phyloP scores from a whole-genome alignment of 2,888 invertebrate species.

The Hydriomena furcata region DNA sequence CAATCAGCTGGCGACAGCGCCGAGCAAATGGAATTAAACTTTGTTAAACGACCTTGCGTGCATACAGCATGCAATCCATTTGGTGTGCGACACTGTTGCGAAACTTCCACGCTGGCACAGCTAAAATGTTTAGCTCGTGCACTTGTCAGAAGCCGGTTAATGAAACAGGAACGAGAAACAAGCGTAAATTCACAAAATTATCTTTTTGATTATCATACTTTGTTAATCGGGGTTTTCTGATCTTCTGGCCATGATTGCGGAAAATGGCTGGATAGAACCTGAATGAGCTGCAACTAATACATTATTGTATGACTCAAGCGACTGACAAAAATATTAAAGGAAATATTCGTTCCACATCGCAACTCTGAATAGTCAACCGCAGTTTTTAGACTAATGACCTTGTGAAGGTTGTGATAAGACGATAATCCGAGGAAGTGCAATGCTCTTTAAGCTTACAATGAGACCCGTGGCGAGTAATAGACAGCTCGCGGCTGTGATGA shows the following conservation, averaged over 20 bases:
- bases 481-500: not conserved
- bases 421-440: not conserved
- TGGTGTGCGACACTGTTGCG: conserved; percentile 63
- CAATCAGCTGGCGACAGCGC: conserved; percentile 67
- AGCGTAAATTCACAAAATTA: too few relatives aligned
- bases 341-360: not conserved
- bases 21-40: conserved; percentile 76
- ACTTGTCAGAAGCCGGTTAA: conserved; percentile 1
- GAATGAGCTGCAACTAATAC: too few relatives aligned
- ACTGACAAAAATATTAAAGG: not conserved
- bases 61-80: conserved; percentile 62
- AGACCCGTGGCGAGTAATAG: not conserved
- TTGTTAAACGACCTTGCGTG: conserved; percentile 76
- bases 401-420: conserved; percentile 8
- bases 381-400: conserved; percentile 6
- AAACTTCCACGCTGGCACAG: conserved; percentile 51
- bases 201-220: too few relatives aligned
- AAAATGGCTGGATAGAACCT: too few relatives aligned
- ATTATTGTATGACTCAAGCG: not conserved
- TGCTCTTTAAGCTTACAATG: not conserved
- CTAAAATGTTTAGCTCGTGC: conserved; percentile 12
- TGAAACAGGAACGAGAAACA: not conserved
- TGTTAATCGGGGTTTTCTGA: not conserved
- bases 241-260: not conserved
- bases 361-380: not conserved